Evolutionary conservation across 2,113 vertebrate genomes (phyloP).

Genomic region (Paracanthobrama guichenoti): DNA sequence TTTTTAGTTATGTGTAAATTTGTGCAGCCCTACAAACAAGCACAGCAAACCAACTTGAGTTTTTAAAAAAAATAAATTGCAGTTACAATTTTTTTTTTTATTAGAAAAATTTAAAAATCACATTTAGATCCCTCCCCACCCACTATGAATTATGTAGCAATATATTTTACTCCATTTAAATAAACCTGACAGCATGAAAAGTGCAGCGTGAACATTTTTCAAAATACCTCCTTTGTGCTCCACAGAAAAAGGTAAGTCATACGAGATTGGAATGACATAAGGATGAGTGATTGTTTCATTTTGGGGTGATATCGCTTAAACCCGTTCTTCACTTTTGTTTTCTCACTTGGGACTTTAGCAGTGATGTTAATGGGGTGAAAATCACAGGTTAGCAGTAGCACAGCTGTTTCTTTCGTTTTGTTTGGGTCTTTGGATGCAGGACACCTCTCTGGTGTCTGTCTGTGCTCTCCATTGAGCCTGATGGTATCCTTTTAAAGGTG

Average conservation of each 20-base stretch:
- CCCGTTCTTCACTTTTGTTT: not conserved
- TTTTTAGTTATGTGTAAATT: too few relatives aligned
- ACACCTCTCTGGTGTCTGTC: constrained; percentile 3
- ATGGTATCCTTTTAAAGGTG: not conserved
- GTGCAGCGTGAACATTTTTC: not conserved
- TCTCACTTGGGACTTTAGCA: not conserved
- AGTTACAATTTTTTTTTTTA: not conserved
- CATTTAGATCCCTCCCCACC: not conserved
- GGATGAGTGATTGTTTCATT: not conserved
- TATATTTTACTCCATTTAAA: too few relatives aligned
- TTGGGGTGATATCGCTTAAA: not conserved
- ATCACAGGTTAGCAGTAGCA: not conserved
- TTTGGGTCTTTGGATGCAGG: not conserved
- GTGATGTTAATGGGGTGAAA: not conserved
- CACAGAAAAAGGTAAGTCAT: not conserved
- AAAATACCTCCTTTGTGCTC: not conserved
- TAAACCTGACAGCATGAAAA: not conserved
- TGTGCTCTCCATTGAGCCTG: not conserved
- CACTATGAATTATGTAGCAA: too few relatives aligned
- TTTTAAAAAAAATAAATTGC: not conserved
- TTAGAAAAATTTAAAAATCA: not conserved
- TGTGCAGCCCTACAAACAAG: not conserved
- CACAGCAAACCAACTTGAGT: not conserved
- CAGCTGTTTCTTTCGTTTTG: not conserved
- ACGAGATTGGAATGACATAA: not conserved